A percentile compares a stretch with the other conserved stretches of the same genome.
phyloP scores from a whole-genome alignment of 2,888 invertebrate genomes.

The Drosophila rubida region DNA sequence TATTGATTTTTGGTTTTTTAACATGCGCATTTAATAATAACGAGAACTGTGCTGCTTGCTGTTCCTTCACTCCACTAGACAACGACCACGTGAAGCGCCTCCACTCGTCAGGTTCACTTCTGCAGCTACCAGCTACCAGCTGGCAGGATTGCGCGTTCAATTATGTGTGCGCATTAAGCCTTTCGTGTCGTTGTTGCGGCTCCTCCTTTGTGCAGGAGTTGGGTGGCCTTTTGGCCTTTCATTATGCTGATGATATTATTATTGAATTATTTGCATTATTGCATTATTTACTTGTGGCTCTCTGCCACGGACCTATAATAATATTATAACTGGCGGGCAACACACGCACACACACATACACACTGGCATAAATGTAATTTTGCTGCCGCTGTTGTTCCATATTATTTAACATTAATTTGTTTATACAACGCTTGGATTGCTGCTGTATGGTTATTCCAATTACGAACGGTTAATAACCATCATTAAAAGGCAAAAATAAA shows the following conservation, averaged over 20 bases:
- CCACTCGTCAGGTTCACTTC: background rate
- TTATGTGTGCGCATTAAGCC: slow-evolving; percentile 71
- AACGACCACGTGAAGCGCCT: background rate
- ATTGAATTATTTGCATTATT: slow-evolving; percentile 77
- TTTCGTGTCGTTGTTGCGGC: slow-evolving; percentile 26
- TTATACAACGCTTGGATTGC: slow-evolving; percentile 52
- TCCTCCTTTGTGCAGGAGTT: background rate
- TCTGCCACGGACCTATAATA: slow-evolving; percentile 31
- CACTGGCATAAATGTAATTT: slow-evolving; percentile 46
- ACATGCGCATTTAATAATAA: slow-evolving; percentile 59
- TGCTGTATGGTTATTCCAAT: slow-evolving; percentile 45
- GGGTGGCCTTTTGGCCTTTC: slow-evolving; percentile 44
- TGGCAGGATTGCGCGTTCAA: slow-evolving; percentile 50
- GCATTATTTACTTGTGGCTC: slow-evolving; percentile 63
- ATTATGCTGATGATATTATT: slow-evolving; percentile 63
- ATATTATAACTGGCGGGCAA: slow-evolving; percentile 32
- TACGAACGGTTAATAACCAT: slow-evolving; percentile 65
- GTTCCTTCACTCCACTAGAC: slow-evolving; percentile 1
- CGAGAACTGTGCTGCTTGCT: slow-evolving; percentile 13
- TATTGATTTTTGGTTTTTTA: slow-evolving; percentile 68
- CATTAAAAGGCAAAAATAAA: slow-evolving; percentile 56
- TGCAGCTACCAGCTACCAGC: background rate
- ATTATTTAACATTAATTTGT: slow-evolving; percentile 74
- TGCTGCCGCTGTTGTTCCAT: slow-evolving; percentile 45
- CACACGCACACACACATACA: slow-evolving; percentile 9